Conservation (phyloP, 2,113 vertebrate species). For the Clarias gariepinus region DNA sequence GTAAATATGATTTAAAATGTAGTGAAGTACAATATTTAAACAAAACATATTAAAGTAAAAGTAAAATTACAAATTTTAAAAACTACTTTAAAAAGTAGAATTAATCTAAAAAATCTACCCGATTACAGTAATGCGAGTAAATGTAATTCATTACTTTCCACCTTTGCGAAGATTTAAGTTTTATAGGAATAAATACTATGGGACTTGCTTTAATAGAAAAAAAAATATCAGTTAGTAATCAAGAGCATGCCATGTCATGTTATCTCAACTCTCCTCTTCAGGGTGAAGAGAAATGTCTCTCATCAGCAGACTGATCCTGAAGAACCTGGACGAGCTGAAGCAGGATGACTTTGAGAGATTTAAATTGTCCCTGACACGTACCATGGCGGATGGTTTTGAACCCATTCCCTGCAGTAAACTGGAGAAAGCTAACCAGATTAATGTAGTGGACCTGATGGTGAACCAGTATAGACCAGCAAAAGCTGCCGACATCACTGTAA, state of each 20-base stretch:
- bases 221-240: not conserved
- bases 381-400: not conserved
- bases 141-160: no score
- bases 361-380: not conserved
- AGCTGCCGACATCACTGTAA: not conserved
- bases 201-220: not conserved
- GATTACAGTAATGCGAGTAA: no score
- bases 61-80: no score
- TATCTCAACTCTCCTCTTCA: no score
- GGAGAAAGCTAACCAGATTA: not conserved
- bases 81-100: no score
- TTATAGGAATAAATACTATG: no score
- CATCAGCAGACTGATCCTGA: not conserved
- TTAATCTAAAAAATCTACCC: no score
- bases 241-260: not conserved
- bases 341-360: not conserved
- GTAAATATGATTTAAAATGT: no score
- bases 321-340: not conserved
- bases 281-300: not conserved
- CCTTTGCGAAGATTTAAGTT: no score
- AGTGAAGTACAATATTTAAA: no score
- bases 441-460: not conserved
- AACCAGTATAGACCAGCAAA: not conserved
- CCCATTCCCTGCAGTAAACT: conserved; percentile 16
- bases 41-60: no score